Evolutionary conservation across 2,888 invertebrate genomes (phyloP), one percentile per base, ranked within the genome.

Genomic region (Magallana nippona): DNA sequence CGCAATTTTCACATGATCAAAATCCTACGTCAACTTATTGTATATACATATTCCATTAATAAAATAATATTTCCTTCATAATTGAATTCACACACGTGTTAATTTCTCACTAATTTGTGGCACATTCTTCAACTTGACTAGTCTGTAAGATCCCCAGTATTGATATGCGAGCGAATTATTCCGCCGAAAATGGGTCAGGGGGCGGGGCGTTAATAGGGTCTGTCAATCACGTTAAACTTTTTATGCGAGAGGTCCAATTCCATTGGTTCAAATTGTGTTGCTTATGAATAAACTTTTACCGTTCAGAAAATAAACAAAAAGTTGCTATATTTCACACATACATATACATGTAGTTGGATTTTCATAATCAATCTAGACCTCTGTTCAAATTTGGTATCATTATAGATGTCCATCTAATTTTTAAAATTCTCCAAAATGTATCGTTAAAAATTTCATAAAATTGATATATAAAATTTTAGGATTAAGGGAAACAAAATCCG

Each of bases 201-300:
- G 91, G 91, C 86, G 91, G 88, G 85, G 87, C 88, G 71, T 79
- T 86, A 83, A 84, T 81, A 79, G 71, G 71, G 83, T n/a, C 57
- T 80, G 85, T 84, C 86, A 85, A 82, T 88, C 87, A 83, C 89
- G 87, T 22, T 71, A 71, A 71, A 27, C 71, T 27, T 71, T 71
- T 71, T 27, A 71, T 27, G 27, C 22, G 32, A 71, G 71, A 32
- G 71, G 71, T 32, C 13, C 27, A 27, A 71, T 71, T 22, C 71
- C 27, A 71, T 71, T 71, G 71, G 87, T 27, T 55, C 44, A 71
- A 71, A 82, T 71, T 44, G 82, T 82, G 82, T 82, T 82, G 82
- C 82, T 82, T 82, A 82, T 82, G 60, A 63, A 63, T 82, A 82
- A 57, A 79, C 57, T 56, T 79, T 55, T 79, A 57, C 19, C 55